Base-by-base conservation (phyloP, 2,113 vertebrate genomes). In the Oreochromis spilurus region DNA sequence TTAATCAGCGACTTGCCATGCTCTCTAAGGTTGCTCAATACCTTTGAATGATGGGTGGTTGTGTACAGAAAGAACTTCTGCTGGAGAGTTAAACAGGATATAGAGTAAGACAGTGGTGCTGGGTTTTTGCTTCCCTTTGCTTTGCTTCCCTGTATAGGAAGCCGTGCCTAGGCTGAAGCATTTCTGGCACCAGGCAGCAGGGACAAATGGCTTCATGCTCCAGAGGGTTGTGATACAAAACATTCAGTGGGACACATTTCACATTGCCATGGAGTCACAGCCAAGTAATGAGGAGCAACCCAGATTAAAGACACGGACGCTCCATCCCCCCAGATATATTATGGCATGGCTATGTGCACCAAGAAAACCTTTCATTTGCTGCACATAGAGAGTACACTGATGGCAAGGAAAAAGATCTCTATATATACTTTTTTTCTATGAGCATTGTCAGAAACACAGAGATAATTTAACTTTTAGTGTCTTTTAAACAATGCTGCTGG, bases 121-220 rank as follows among this genome's bases (percentile, higher is more conserved):
- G 87, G 86, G 24, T 52, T 34, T 91, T 60, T 85, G 48, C 85
- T 54, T 19, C 34, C 9, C 80, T 91, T 67, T 84, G 40, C 84
- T 92, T 67, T 85, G 48, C 84, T 53, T 38, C 21, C 9, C 78
- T 26, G 79, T 84, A 84, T 48, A 58, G 87, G 57, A 65, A 79
- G 86, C 88, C 2, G 7, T 67, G 82, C 79, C 81, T 72, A 54
- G 67, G 72, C 50, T 84, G 78, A 90, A 50, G 86, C 87, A 87
- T 83, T 88, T 84, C 87, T 92, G 91, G 90, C 91, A 91, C 13
- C 72, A 85, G 88, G 88, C 88, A 86, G 86, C 86, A 81, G 88
- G 91, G 91, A 93, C 90, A 94, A 92, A 95, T 94, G 86, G 88
- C 88, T 94, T 90, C 92, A 94, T 89, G 92, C 91, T 90, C 89